These are phyloP conservation scores for Pimpla rufipes DNA, from an alignment of 2,888 invertebrate species.

Conservation along the genomic window DNA sequence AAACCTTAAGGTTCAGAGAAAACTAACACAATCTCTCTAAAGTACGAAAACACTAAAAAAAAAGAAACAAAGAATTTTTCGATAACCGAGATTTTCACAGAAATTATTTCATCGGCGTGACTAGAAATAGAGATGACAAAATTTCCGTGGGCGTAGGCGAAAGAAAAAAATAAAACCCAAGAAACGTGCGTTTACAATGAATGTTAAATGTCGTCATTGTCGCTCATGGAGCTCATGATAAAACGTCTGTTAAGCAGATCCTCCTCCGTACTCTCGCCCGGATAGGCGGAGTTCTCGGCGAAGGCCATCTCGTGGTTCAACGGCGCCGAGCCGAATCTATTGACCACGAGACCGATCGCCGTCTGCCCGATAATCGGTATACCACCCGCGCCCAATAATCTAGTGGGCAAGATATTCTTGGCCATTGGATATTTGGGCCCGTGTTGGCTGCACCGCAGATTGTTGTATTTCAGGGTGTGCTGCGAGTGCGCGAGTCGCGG, in stretches of 20 bases:
- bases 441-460: slow-evolving; percentile 80
- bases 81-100: no score
- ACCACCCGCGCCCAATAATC: slow-evolving; percentile 80
- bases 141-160: not conserved
- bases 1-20: no score
- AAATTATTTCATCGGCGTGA: not conserved
- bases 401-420: slow-evolving; percentile 79
- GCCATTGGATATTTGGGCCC: slow-evolving; percentile 78
- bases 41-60: no score
- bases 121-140: slow-evolving; percentile 7
- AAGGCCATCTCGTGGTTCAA: slow-evolving; percentile 75
- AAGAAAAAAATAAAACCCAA: not conserved
- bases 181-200: slow-evolving; percentile 10
- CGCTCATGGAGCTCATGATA: slow-evolving; percentile 80
- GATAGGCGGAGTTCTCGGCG: slow-evolving; percentile 77
- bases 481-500: slow-evolving; percentile 75
- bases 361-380: slow-evolving; percentile 82
- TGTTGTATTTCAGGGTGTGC: slow-evolving; percentile 80
- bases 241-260: slow-evolving; percentile 80
- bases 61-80: no score
- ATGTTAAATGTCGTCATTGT: slow-evolving; percentile 76
- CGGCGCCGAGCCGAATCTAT: slow-evolving; percentile 81
- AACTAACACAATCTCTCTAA: no score
- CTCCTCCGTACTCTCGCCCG: slow-evolving; percentile 77
- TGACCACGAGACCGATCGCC: slow-evolving; percentile 82